Percentiles rank a stretch among this genome's conserved stretches.
Evolutionary conservation across 2,797 vertebrate genomes (phyloP).

Genomic region (Eospalax fontanierii): DNA sequence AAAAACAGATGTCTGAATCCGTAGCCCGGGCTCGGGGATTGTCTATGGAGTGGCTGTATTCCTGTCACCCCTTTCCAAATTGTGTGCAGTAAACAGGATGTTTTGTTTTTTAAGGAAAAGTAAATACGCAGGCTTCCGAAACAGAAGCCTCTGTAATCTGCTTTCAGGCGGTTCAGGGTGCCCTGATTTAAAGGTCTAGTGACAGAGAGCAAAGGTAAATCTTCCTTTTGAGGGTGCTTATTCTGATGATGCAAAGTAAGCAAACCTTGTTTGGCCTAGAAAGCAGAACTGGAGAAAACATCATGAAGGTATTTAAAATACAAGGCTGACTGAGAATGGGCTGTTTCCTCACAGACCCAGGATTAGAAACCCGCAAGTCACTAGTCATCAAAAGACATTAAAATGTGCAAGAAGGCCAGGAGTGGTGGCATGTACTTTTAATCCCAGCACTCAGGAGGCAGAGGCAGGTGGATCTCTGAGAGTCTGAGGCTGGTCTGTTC

Average conservation of each 20-base stretch:
- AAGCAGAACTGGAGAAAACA: slow-evolving; percentile 56
- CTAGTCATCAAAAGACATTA: slow-evolving; percentile 49
- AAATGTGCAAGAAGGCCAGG: background rate
- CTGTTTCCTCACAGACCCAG: slow-evolving; percentile 1
- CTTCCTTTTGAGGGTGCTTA: slow-evolving; percentile 26
- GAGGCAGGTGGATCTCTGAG: too few relatives aligned
- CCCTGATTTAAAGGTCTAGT: slow-evolving; percentile 29
- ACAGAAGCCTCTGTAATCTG: slow-evolving; percentile 16
- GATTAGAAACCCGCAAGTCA: slow-evolving; percentile 49
- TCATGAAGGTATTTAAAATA: slow-evolving; percentile 69
- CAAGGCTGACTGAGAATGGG: background rate
- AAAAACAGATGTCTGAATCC: background rate
- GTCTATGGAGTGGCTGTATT: background rate
- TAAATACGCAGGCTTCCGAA: slow-evolving; percentile 63
- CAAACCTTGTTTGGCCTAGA: slow-evolving; percentile 43
- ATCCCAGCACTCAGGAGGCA: too few relatives aligned
- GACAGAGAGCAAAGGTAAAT: slow-evolving; percentile 60
- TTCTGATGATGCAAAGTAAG: slow-evolving; percentile 69
- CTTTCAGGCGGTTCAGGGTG: background rate
- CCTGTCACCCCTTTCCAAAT: slow-evolving; percentile 55
- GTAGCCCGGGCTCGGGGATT: background rate
- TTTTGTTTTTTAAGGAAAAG: slow-evolving; percentile 68
- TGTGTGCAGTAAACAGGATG: slow-evolving; percentile 28
- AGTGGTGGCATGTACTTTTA: too few relatives aligned
- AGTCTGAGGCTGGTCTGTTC: too few relatives aligned